These are phyloP conservation scores for Nasonia oneida DNA, from an alignment of 2,888 invertebrate species.

Conservation along the genomic window DNA sequence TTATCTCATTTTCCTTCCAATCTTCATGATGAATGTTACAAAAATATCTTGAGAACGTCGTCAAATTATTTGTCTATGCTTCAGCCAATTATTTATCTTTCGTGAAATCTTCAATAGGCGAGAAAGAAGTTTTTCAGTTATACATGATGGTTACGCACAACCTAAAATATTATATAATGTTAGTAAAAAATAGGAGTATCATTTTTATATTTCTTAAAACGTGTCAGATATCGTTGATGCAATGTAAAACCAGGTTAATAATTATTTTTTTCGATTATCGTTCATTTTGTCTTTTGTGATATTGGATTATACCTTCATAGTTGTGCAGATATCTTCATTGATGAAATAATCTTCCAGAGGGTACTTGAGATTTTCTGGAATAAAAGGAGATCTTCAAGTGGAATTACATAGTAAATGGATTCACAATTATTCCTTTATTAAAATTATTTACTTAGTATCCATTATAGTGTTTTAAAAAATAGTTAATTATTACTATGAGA, in stretches of 20 bases:
- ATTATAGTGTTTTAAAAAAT: conserved; percentile 49
- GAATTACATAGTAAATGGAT: conserved; percentile 26
- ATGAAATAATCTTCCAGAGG: conserved; percentile 34
- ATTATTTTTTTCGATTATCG: not conserved
- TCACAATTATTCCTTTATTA: conserved; percentile 58
- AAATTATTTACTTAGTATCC: conserved; percentile 54
- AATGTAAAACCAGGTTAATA: not conserved
- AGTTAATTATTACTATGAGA: conserved; percentile 43
- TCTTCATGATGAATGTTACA: not conserved
- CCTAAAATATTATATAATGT: conserved; percentile 2
- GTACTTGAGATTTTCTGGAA: conserved; percentile 19
- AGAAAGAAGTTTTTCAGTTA: not conserved
- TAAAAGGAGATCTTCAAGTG: conserved; percentile 8
- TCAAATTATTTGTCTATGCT: not conserved
- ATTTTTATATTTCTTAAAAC: not conserved
- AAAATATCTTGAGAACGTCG: not conserved
- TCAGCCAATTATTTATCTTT: not conserved
- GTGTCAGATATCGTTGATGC: not conserved
- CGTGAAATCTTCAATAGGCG: not conserved
- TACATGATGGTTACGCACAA: not conserved
- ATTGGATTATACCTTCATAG: not conserved
- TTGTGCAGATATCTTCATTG: conserved; percentile 46
- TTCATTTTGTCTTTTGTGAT: not conserved
- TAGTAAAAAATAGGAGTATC: not conserved
- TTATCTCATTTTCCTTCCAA: not conserved